A percentile compares a stretch with the other conserved stretches of the same genome.
Evolutionary conservation across 2,888 invertebrate genomes (phyloP).

Genomic region (Hirtodrosophila cameraria): DNA sequence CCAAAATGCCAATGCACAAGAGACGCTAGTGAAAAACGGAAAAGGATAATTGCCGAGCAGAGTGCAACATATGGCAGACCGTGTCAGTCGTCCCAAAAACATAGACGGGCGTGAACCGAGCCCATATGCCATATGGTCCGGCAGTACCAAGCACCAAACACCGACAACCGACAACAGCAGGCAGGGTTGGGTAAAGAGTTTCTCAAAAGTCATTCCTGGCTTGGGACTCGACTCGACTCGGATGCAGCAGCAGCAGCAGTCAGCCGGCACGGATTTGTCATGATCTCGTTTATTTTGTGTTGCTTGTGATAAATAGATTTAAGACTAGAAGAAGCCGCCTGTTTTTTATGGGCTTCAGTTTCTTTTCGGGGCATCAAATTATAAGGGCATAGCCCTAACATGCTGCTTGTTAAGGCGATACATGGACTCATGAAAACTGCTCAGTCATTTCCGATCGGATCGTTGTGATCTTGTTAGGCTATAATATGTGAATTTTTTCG

Average conservation of each 20-base stretch:
- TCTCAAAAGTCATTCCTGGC: slow-evolving; percentile 37
- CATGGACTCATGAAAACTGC: slow-evolving; percentile 42
- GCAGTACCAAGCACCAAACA: slow-evolving; percentile 2
- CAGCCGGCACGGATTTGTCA: slow-evolving; percentile 72
- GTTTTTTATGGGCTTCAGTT: slow-evolving; percentile 56
- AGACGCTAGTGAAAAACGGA: slow-evolving; percentile 41
- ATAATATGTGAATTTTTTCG: slow-evolving; percentile 37
- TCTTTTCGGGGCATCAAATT: slow-evolving; percentile 52
- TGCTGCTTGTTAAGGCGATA: slow-evolving; percentile 61
- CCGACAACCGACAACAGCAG: slow-evolving; percentile 45
- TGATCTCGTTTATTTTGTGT: slow-evolving; percentile 69
- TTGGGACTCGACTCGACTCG: slow-evolving; percentile 4
- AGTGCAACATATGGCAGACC: slow-evolving; percentile 73
- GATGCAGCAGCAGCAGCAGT: slow-evolving; percentile 31
- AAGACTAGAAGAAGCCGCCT: slow-evolving; percentile 27
- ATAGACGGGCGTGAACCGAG: slow-evolving; percentile 22
- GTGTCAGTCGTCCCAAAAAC: slow-evolving; percentile 8
- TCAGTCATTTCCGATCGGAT: slow-evolving; percentile 65
- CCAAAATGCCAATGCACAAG: slow-evolving; percentile 22
- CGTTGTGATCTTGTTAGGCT: slow-evolving; percentile 50
- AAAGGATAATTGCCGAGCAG: slow-evolving; percentile 76
- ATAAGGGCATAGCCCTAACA: slow-evolving; percentile 40
- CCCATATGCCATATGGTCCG: slow-evolving; percentile 38
- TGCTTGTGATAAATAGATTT: slow-evolving; percentile 65
- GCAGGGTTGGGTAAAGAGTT: slow-evolving; percentile 49